phyloP scores from a whole-genome alignment of 2,113 vertebrate genomes.

The Anhinga rufa region DNA sequence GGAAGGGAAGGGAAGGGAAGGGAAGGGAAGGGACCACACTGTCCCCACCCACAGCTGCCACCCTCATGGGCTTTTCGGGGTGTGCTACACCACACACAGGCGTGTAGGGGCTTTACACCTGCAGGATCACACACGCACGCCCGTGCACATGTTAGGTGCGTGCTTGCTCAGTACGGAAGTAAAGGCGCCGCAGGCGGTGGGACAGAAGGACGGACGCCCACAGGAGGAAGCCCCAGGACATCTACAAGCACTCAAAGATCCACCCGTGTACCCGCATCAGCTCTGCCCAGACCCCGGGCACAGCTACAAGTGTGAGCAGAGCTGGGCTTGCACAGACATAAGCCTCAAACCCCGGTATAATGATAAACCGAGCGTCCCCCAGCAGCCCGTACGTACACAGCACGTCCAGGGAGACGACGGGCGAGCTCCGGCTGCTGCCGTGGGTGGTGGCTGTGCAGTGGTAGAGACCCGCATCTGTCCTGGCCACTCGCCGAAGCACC shows the following conservation, averaged over 20 bases:
- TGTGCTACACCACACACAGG: too few relatives aligned
- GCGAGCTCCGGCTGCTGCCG: background rate
- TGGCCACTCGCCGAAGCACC: background rate
- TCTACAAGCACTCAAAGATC: fast-evolving
- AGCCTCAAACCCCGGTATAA: fast-evolving
- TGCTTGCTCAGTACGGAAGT: background rate
- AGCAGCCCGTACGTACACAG: background rate
- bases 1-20: too few relatives aligned
- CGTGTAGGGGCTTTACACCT: fast-evolving
- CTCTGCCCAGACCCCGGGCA: background rate
- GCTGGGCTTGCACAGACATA: too few relatives aligned
- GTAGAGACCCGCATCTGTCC: background rate
- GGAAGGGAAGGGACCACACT: too few relatives aligned
- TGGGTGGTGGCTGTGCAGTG: background rate
- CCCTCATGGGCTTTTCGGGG: background rate
- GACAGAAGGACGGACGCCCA: fast-evolving
- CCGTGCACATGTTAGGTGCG: fast-evolving
- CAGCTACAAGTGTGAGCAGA: background rate
- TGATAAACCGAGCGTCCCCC: fast-evolving
- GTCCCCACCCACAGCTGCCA: too few relatives aligned
- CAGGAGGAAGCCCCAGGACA: background rate
- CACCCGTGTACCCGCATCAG: fast-evolving
- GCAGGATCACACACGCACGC: background rate
- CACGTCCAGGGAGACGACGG: background rate
- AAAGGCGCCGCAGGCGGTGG: background rate